A percentile compares a stretch with the other conserved stretches of the same genome.
Evolutionary conservation across 2,797 vertebrate species (phyloP).

Genomic region (Apogon talboti): DNA sequence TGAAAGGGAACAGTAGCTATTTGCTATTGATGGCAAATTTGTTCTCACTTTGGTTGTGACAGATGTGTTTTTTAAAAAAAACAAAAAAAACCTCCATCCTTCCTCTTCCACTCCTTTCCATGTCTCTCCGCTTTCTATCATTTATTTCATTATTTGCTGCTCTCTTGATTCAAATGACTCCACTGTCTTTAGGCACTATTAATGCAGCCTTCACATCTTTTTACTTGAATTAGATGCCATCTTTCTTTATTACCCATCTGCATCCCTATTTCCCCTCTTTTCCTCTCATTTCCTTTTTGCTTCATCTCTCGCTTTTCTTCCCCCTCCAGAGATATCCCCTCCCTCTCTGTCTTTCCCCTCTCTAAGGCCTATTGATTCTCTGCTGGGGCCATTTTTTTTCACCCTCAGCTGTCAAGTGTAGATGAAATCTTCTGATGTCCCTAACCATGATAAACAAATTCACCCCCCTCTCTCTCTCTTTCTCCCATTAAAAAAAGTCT

Average conservation of each 20-base stretch:
- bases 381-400: constrained; percentile 13
- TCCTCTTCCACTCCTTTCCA: constrained; percentile 40
- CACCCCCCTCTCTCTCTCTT: neutral
- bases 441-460: constrained; percentile 54
- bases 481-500: constrained; percentile 32
- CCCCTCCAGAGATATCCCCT: neutral
- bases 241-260: constrained; percentile 66
- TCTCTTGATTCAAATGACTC: constrained; percentile 21
- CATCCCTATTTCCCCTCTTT: constrained; percentile 12
- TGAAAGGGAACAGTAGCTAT: constrained; percentile 37
- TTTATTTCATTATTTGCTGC: constrained; percentile 37
- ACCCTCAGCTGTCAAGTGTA: constrained; percentile 55
- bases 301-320: constrained; percentile 17
- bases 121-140: constrained; percentile 11
- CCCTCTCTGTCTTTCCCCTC: constrained; percentile 28
- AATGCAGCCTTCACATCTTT: constrained; percentile 20
- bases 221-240: constrained; percentile 11
- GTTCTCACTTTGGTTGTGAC: constrained; percentile 42
- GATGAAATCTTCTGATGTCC: constrained; percentile 56
- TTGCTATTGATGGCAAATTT: constrained; percentile 10
- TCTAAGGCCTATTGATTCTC: constrained; percentile 60
- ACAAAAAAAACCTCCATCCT: constrained; percentile 35
- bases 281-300: constrained; percentile 15
- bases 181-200: constrained; percentile 28
- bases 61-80: constrained; percentile 51